Percentiles rank a stretch among this genome's conserved stretches.
These are phyloP conservation scores for Enteromius anoplus DNA, from an alignment of 2,797 vertebrate genomes.

Conservation along the genomic window DNA sequence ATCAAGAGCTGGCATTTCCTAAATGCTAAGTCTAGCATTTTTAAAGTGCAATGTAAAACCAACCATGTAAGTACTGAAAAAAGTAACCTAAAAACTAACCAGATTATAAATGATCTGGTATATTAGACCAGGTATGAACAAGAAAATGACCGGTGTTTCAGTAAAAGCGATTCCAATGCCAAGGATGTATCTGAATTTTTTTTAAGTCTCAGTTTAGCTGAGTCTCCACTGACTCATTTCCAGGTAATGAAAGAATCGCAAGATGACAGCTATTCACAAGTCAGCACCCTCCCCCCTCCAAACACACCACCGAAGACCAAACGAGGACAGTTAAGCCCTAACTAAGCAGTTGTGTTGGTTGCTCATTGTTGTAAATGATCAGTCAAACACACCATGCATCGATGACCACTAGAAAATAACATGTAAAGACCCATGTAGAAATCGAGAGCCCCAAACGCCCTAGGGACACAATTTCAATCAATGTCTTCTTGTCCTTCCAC, in stretches of 20 bases:
- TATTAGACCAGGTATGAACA: neutral
- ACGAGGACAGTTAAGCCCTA: constrained; percentile 39
- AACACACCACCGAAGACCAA: constrained; percentile 5
- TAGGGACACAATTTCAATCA: constrained; percentile 80
- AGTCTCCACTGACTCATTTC: constrained; percentile 15
- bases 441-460: constrained; percentile 74
- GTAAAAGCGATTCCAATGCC: neutral
- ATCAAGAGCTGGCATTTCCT: constrained; percentile 49
- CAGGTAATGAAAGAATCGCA: constrained; percentile 21
- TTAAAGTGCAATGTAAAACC: constrained; percentile 16
- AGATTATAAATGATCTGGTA: too few relatives aligned
- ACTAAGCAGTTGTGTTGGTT: constrained; percentile 60
- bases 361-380: constrained; percentile 69
- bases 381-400: constrained; percentile 69
- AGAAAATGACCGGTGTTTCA: neutral
- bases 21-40: constrained; percentile 45
- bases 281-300: constrained; percentile 2
- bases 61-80: neutral
- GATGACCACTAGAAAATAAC: constrained; percentile 74
- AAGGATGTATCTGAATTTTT: neutral
- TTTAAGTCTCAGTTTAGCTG: neutral
- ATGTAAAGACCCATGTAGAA: constrained; percentile 77
- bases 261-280: neutral
- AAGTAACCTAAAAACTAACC: neutral
- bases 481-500: constrained; percentile 84